These are phyloP conservation scores for Rhynchotus rufescens DNA, from an alignment of 2,797 vertebrate species.

Conservation along the genomic window DNA sequence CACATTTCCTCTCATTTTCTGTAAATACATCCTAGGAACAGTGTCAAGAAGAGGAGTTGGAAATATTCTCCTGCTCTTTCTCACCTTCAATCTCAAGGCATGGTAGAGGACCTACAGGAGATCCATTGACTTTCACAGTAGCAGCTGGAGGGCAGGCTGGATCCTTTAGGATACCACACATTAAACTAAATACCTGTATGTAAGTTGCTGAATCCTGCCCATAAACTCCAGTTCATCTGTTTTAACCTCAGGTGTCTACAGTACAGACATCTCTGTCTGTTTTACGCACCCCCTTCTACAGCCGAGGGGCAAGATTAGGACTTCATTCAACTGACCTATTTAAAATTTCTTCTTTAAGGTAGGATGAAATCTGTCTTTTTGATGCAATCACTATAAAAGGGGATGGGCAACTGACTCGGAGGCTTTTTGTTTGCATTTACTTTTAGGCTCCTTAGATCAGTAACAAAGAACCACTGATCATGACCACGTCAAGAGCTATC, in stretches of 20 bases:
- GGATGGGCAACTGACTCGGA: not conserved
- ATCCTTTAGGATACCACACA: not conserved
- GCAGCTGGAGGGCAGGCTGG: not conserved
- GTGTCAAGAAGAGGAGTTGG: not conserved
- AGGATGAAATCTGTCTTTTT: not conserved
- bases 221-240: not conserved
- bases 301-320: not conserved
- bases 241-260: not conserved
- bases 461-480: rapidly evolving
- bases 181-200: not conserved
- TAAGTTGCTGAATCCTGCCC: not conserved
- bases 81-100: not conserved
- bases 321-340: not conserved
- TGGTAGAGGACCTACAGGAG: not conserved
- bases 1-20: not conserved
- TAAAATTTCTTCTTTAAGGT: not conserved
- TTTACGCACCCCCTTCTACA: not conserved
- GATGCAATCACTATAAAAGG: not conserved
- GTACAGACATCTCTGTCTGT: not conserved
- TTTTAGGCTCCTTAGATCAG: not conserved
- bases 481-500: not conserved
- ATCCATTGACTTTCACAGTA: not conserved
- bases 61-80: not conserved
- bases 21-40: not conserved
- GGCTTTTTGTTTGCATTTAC: not conserved